Conservation (phyloP, 2,888 invertebrate species). For the Epinotia brunnichana region DNA sequence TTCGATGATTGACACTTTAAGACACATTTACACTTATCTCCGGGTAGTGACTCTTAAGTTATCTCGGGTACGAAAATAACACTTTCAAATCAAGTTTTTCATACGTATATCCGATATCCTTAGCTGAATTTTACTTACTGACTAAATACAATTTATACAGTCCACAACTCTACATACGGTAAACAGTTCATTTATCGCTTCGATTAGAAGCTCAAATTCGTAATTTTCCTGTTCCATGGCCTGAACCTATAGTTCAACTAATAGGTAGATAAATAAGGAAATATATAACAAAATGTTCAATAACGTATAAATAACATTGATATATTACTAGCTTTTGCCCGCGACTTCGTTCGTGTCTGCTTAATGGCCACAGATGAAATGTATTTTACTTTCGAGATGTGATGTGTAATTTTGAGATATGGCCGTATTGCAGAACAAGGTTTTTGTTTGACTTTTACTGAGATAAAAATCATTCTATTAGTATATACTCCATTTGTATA, state of each 20-base stretch:
- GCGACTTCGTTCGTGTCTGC: too few species aligned
- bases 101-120: not conserved
- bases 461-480: too few species aligned
- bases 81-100: not conserved
- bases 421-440: too few species aligned
- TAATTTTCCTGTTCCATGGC: not conserved
- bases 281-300: not conserved
- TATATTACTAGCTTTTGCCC: too few species aligned
- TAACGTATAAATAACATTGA: not conserved
- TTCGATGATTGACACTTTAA: not conserved
- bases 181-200: not conserved
- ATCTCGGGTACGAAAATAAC: conserved; percentile 1
- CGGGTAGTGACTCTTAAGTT: not conserved
- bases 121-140: not conserved
- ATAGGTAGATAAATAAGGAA: not conserved
- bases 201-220: not conserved
- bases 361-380: too few species aligned
- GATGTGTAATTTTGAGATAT: too few species aligned
- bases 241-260: not conserved
- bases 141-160: not conserved
- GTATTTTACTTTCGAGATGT: too few species aligned
- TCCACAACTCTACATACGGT: not conserved
- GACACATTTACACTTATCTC: too few species aligned
- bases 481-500: not conserved
- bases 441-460: too few species aligned